Base-by-base conservation (phyloP, 2,888 invertebrate species). In the Tricholauxania praeusta region DNA sequence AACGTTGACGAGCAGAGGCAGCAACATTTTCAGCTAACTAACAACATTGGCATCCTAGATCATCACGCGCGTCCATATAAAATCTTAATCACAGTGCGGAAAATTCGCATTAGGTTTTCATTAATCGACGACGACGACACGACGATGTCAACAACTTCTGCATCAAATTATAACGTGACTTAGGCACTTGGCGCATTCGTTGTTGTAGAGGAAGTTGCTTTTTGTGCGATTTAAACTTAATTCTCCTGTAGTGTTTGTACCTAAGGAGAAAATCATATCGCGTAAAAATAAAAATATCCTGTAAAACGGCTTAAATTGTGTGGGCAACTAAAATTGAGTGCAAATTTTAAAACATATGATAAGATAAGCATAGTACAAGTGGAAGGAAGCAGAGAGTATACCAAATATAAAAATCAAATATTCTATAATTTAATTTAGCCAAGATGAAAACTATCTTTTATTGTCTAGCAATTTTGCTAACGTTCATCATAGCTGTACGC, bases 101-200 rank as follows among this genome's bases (percentile, higher is more conserved):
- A 83, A 85, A 80, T 78, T 83, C 82, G 84, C 87, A 87, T 86
- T 86, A 84, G 82, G 83, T 84, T 82, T 86, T 85, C 83, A 79
- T 82, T 82, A 84, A 84, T 82, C 86, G 60, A 83, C 80, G 82
- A 79, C 68, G 77, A 85, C 83, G 85, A 85, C 81, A 79, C 69
- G 78, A 84, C 83, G 85, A 85, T 83, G 84, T 83, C 85, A 83
- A 80, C 81, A 77, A 78, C 80, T 78, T 79, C 79, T 75, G 76
- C 71, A 75, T 80, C 78, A 79, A 78, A 77, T 72, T 69, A 72
- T 75, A 77, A 73, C 62, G 74, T 62, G 59, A 76, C 71, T 72
- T 74, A 66, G 75, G 75, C 73, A 47, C 10, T n/a, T 57, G 28
- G 17, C 62, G 22, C 48, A 53, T 47, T 22, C 32, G 75, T 62